Percentiles rank a stretch among this genome's conserved stretches.
Evolutionary conservation across 35 echinoderm and acorn worm species (phyloP).

Genomic region (Nesometra sesokonis): DNA sequence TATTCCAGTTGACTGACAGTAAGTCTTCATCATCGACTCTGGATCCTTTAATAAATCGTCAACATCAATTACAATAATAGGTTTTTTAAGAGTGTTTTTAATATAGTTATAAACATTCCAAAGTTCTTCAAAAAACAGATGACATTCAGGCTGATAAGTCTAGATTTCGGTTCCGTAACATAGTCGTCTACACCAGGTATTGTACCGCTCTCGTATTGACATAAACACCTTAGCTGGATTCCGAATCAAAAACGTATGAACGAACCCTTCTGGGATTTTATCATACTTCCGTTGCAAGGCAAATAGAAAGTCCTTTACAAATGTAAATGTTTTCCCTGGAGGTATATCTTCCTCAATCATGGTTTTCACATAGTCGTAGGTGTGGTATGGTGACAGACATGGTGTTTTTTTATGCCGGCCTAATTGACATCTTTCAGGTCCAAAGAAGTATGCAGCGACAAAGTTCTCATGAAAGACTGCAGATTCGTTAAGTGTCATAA

Average conservation of each 20-base stretch:
- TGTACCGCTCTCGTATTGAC: constrained; percentile 12
- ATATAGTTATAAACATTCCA: background rate
- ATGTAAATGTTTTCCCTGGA: background rate
- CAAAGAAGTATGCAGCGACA: constrained; percentile 16
- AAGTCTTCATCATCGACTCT: background rate
- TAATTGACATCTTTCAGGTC: constrained; percentile 1
- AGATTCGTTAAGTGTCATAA: constrained; percentile 7
- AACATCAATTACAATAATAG: background rate
- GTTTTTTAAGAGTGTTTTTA: background rate
- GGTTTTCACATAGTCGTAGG: constrained; percentile 9
- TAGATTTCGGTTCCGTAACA: background rate
- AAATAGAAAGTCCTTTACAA: constrained; percentile 34
- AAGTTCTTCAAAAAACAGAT: background rate
- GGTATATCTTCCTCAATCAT: constrained; percentile 2
- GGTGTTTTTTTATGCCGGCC: background rate
- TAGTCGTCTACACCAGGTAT: background rate
- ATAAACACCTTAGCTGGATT: constrained; percentile 35
- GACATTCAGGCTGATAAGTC: background rate
- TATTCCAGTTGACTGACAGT: background rate
- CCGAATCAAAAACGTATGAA: constrained; percentile 37
- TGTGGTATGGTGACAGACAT: constrained; percentile 5
- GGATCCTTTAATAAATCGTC: background rate
- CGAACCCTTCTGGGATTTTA: constrained; percentile 19
- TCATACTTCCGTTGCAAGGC: constrained; percentile 18
- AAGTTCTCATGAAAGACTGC: constrained; percentile 31